These are phyloP conservation scores for Ophiothrix spiculata DNA, from an alignment of 35 echinoderm and acorn worm genomes.

Conservation along the genomic window DNA sequence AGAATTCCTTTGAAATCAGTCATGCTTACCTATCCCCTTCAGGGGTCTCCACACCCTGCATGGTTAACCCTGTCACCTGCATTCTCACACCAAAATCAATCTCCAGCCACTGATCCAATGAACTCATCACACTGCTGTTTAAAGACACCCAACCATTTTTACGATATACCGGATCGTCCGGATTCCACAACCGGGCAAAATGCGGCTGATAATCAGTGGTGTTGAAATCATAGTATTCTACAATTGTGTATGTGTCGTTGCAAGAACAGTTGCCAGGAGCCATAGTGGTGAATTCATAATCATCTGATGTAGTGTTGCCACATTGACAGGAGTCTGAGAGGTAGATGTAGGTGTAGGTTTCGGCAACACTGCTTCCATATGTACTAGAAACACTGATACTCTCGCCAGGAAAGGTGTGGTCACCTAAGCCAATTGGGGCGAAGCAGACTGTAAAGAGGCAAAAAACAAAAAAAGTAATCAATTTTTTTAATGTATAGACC, in stretches of 20 bases:
- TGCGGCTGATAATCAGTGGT: conserved; percentile 33
- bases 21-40: conserved; percentile 25
- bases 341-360: not conserved
- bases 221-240: not conserved
- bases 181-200: conserved; percentile 71
- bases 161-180: conserved; percentile 26
- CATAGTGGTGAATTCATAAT: too few relatives aligned
- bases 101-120: conserved; percentile 53
- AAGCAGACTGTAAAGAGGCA: conserved; percentile 18
- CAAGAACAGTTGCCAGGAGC: not conserved
- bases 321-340: not conserved
- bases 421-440: conserved; percentile 51
- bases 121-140: conserved; percentile 30
- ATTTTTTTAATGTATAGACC: too few relatives aligned
- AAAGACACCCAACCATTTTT: conserved; percentile 64
- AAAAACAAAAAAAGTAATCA: not conserved
- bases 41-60: conserved; percentile 67
- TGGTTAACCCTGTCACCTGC: conserved; percentile 48
- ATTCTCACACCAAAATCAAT: conserved; percentile 66
- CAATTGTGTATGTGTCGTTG: not conserved
- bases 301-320: too few relatives aligned
- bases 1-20: too few relatives aligned
- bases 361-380: not conserved
- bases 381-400: not conserved
- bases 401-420: conserved; percentile 9